Evolutionary conservation across 2,113 vertebrate genomes (phyloP).

Genomic region (Genyomyrus donnyi): DNA sequence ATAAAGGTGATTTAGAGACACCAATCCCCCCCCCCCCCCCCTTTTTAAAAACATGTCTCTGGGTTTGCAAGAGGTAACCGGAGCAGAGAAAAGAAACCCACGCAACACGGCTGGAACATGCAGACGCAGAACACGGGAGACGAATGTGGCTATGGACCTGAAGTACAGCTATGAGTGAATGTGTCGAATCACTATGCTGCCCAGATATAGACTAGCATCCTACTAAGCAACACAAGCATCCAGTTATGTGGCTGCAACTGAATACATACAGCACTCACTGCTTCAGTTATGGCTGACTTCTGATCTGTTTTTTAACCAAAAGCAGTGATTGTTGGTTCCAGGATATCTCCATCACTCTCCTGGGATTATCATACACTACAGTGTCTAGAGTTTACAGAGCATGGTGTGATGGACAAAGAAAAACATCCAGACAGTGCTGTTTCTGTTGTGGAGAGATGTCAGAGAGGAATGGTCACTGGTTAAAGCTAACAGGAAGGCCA

Average conservation of each 20-base stretch:
- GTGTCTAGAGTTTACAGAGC: neutral
- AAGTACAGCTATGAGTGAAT: neutral
- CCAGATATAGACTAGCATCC: neutral
- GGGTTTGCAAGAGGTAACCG: neutral
- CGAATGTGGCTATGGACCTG: neutral
- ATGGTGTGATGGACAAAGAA: neutral
- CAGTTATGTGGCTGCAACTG: neutral
- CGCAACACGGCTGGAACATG: neutral
- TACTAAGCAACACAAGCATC: neutral
- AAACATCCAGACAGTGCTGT: neutral
- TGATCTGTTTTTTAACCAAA: neutral
- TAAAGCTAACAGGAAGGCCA: neutral
- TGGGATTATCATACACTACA: neutral
- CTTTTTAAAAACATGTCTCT: neutral
- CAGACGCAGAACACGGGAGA: neutral
- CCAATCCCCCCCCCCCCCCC: neutral
- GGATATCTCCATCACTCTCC: neutral
- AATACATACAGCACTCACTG: neutral
- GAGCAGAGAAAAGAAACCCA: neutral
- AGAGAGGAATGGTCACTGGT: neutral
- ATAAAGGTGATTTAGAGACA: conserved; percentile 1
- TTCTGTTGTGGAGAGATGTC: neutral
- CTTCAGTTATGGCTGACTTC: neutral
- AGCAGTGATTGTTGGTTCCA: neutral
- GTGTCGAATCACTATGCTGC: neutral